These are phyloP conservation scores for Anastatus disparis DNA, from an alignment of 1,140 invertebrate genomes.

Conservation along the genomic window DNA sequence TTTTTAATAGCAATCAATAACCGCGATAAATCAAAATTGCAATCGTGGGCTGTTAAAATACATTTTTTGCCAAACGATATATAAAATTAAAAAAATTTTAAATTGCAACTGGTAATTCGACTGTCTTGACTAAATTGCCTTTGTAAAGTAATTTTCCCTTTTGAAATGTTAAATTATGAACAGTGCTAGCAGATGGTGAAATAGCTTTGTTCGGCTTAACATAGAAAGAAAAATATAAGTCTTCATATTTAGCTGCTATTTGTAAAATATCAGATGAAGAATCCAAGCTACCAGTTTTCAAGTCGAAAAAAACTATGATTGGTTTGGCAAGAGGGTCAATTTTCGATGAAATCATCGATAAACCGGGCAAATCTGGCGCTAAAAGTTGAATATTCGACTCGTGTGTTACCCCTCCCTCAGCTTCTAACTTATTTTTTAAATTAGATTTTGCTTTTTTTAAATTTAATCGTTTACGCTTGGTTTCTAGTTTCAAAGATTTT, in stretches of 20 bases:
- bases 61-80: not conserved
- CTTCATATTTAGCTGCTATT: not conserved
- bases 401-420: constrained; percentile 22
- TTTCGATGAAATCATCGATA: not conserved
- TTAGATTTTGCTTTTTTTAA: not conserved
- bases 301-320: no score
- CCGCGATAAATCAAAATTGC: not conserved
- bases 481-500: constrained; percentile 5
- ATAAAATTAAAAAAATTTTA: constrained; percentile 7
- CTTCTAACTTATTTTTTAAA: constrained; percentile 30
- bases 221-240: no score
- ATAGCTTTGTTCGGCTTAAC: constrained; percentile 7
- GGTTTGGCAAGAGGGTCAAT: not conserved
- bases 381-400: constrained; percentile 25
- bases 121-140: not conserved
- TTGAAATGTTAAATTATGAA: constrained; percentile 1
- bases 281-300: no score
- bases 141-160: not conserved
- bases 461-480: not conserved
- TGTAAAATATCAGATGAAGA: not conserved
- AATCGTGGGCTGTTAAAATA: constrained; percentile 3
- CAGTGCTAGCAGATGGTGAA: not conserved
- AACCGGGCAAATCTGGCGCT: not conserved
- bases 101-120: not conserved
- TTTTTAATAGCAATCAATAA: not conserved